Evolutionary conservation across 2,113 vertebrate species (phyloP), one percentile per base, ranked within the genome.

Genomic region (Mus pahari): DNA sequence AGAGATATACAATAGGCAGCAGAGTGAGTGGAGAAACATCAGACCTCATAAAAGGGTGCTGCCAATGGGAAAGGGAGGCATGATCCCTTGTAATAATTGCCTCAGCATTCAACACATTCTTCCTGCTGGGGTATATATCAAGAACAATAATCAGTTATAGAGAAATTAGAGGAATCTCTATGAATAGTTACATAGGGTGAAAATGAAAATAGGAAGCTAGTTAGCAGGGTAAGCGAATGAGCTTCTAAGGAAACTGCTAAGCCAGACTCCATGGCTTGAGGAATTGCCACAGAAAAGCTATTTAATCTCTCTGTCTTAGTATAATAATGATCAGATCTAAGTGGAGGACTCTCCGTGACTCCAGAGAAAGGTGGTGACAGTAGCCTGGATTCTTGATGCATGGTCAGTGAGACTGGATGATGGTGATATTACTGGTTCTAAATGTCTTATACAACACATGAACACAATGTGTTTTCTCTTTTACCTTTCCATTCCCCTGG

Each of bases 221-320:
- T 20, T 26, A 9, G 4, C 11, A 0, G 19, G 26, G 12, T 3
- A 17, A 4, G 31, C 7, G 20, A 5, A 0, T 22, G 78, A 82
- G 17, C 6, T 50, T 7, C 2, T 64, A 74, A 28, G 16, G 53
- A 36, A 53, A 31, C n/a, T 55, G 14, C 16, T 26, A 36, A 42
- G 16, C 3, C 42, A 17, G 17, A 0, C 17, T 28, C 13, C 0
- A 1, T n/a, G 3, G 11, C 19, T 36, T 45, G n/a, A 20, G 7
- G 4, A 1, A 4, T 0, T 48, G 19, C 24, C n/a, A n/a, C 11
- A 82, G 16, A 11, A n/a, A 77, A 62, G 58, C 8, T 64, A 64
- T 17, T 31, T 64, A 84, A 31, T 64, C 9, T 0, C 26, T 28
- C 81, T 84, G 16, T 42, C 24, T 83, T 83, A 26, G 58, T 64